A percentile compares a stretch with the other conserved stretches of the same genome.
Conservation (phyloP, 2,113 vertebrate genomes). For the Raphicerus campestris region DNA sequence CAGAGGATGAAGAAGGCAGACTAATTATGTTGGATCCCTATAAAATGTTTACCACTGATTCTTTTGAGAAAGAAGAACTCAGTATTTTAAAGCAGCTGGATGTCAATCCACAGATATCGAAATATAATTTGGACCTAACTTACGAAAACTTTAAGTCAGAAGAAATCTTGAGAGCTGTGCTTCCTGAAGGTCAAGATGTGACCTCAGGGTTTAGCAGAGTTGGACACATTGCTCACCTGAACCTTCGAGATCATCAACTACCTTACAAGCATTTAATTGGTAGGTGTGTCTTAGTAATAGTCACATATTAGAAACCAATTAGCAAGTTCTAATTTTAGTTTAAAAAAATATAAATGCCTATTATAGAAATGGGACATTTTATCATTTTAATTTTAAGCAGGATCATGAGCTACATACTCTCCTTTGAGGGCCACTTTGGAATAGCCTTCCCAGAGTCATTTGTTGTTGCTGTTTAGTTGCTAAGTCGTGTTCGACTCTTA, state of each 20-base stretch:
- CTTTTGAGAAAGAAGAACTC: constrained; percentile 82
- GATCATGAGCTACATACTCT: not conserved
- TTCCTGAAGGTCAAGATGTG: constrained; percentile 93
- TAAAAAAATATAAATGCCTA: not conserved
- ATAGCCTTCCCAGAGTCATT: not conserved
- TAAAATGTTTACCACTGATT: constrained; percentile 78
- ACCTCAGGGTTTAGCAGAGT: constrained; percentile 93
- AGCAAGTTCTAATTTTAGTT: constrained; percentile 33
- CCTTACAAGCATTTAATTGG: constrained; percentile 93
- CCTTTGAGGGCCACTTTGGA: not conserved
- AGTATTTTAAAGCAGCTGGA: constrained; percentile 81
- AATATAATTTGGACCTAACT: constrained; percentile 85
- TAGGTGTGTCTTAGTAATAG: constrained; percentile 74
- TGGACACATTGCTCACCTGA: constrained; percentile 96
- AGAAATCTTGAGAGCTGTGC: constrained; percentile 93
- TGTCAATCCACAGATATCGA: constrained; percentile 81
- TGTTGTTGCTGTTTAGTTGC: not conserved
- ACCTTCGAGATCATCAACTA: constrained; percentile 95
- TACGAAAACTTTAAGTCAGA: constrained; percentile 94
- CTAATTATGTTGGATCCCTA: constrained; percentile 90
- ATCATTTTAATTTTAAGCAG: constrained; percentile 19
- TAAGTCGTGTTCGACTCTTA: not conserved
- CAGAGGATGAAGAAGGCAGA: constrained; percentile 77
- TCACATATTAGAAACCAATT: not conserved
- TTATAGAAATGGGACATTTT: not conserved